Conservation (phyloP, 2,113 vertebrate genomes). For the Pipra filicauda region DNA sequence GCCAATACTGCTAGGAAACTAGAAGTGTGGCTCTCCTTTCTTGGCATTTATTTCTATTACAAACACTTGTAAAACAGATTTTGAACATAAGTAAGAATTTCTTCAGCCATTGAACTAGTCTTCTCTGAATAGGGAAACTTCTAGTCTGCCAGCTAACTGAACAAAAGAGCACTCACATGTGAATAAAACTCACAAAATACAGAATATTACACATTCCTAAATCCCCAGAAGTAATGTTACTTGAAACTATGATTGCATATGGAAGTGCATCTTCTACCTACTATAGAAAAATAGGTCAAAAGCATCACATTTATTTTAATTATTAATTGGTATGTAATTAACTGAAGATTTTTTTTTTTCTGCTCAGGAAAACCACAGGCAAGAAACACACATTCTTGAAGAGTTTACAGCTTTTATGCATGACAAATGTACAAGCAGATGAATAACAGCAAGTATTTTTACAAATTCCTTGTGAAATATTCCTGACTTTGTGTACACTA, state of each 20-base stretch:
- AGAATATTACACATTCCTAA: background rate
- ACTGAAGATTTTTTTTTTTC: background rate
- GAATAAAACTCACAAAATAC: background rate
- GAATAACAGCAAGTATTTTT: background rate
- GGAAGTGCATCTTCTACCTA: background rate
- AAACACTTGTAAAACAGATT: background rate
- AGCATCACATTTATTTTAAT: background rate
- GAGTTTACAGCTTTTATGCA: background rate
- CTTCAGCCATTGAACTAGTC: background rate
- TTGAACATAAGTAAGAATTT: background rate
- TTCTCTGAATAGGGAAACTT: background rate
- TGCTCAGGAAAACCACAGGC: background rate
- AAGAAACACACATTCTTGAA: background rate
- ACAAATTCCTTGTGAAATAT: background rate
- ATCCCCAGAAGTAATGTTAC: background rate
- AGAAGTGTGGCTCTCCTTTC: background rate
- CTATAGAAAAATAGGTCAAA: background rate
- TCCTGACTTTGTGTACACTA: background rate
- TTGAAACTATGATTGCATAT: background rate
- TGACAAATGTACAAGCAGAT: background rate
- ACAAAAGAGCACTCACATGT: background rate
- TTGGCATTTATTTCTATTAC: background rate
- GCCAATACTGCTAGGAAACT: accelerated
- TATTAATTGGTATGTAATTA: background rate
- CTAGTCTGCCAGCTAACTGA: background rate